Evolutionary conservation across 2,113 vertebrate species (phyloP).

Genomic region (Stercorarius parasiticus): DNA sequence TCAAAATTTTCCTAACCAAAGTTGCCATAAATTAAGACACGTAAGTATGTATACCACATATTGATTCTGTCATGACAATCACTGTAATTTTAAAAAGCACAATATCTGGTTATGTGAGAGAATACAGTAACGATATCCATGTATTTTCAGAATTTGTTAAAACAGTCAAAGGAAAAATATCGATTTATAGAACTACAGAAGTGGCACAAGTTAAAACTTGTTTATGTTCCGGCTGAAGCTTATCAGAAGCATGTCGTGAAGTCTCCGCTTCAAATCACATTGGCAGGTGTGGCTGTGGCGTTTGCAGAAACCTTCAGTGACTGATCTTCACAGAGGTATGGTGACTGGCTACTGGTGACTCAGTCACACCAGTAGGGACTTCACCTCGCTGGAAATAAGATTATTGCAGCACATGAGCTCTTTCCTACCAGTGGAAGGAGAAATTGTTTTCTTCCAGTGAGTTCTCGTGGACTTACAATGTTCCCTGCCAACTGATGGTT

Average conservation of each 20-base stretch:
- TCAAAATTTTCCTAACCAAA: not conserved
- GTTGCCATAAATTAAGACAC: not conserved
- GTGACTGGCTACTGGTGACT: not conserved
- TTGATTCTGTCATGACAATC: not conserved
- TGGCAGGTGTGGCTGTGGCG: not conserved
- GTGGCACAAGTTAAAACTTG: not conserved
- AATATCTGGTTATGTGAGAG: not conserved
- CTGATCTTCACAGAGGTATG: not conserved
- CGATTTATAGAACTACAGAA: not conserved
- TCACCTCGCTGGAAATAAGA: not conserved
- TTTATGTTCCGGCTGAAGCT: not conserved
- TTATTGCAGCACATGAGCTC: not conserved
- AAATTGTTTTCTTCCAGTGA: not conserved
- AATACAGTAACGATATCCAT: not conserved
- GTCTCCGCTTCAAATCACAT: not conserved
- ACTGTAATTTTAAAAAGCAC: not conserved
- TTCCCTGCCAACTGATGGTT: not conserved
- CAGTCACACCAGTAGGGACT: not conserved
- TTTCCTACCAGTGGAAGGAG: not conserved
- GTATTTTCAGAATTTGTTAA: not conserved
- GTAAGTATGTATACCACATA: not conserved
- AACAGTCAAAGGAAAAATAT: not conserved
- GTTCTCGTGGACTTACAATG: not conserved
- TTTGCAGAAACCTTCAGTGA: not conserved
- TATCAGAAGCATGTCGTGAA: not conserved